Evolutionary conservation across 30 jellyfish, hydroid and myxozoan genomes (phyloP), one percentile per base, ranked within the genome.

Genomic region (Morbakka virulenta): DNA sequence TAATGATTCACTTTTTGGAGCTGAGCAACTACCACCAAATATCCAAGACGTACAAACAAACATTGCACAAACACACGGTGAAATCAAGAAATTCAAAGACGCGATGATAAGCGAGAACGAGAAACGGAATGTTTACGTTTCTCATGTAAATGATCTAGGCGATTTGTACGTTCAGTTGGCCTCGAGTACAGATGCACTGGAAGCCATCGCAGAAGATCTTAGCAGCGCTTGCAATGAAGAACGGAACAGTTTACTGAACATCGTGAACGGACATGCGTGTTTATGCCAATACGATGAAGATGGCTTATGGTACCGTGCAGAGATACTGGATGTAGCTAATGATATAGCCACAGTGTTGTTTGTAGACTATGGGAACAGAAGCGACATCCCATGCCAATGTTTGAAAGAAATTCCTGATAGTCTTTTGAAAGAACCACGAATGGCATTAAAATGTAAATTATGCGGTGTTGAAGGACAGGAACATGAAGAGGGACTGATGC

Each of bases 401-500:
- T 73, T 86, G n/a, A 87, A 87, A 26, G 74, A 35, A n/a, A 3
- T 69, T 13, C n/a, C 53, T 28, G 78, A 22, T 11, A 82, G 65
- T 2, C 67, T 73, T 52, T 48, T 75, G 17, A 28, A 47, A 0
- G 35, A 81, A 20, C 97, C 97, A 1, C 76, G 52, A 35, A 69
- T 92, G 2, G 52, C 78, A 24, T 57, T 88, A 4, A 41, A 67
- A 35, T 87, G 88, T 32, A 50, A 52, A 28, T 23, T 88, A 47
- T 83, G 75, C 41, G 97, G 76, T 32, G 97, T 88, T n/a, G 65
- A 66, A 27, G 24, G n/a, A n/a, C n/a, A 41, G 22, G 89, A 79
- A 49, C 76, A 65, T 33, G 68, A 65, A 9, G 53, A 28, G 23
- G 35, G 32, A 79, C 69, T 12, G 87, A 81, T 69, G 93, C 70